Base-by-base conservation (phyloP, 2,888 invertebrate genomes). In the Dioctria linearis region DNA sequence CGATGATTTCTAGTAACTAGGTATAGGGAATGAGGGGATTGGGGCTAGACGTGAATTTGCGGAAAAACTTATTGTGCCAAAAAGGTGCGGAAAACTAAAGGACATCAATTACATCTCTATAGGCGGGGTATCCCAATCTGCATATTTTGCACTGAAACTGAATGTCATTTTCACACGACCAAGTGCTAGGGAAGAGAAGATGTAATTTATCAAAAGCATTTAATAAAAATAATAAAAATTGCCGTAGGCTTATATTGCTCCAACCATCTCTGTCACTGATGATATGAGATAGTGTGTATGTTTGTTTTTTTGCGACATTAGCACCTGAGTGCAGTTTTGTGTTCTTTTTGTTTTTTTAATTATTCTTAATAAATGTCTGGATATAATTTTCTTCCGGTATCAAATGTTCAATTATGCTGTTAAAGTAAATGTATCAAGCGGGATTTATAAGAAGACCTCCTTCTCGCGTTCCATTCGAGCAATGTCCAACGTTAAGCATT, bases 161-260 rank as follows among this genome's bases (percentile, higher is more conserved):
- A 81, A 81, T 81, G 81, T 67, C 81, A 79, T 81, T 75, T 81
- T 81, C 81, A 81, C 81, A 81, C 81, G 79, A 63, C 25, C 8
- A 61, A 49, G 65, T 43, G 69, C 13, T 39, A 73, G 49, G 51
- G 49, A 13, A 49, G 37, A 51, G 71, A 59, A 13, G 79, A 46
- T 37, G 65, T 42, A 54, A 57, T 59, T 75, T 75, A 57, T 57
- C 73, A 75, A 59, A 59, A 75, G 37, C 59, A 59, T 59, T 75
- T 25, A 37, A 42, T 4, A n/a, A 40, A 6, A 5, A 40, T 42
- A n/a, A 25, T 25, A 25, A 25, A 25, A 25, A 25, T 25, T 25
- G 25, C 25, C 25, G 25, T 25, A 25, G 25, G 25, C 25, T 25
- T 25, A 25, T 25, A 25, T 1, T 25, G 25, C 8, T 42, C 4